phyloP scores from a whole-genome alignment of 1,140 invertebrate species.

The Bradynema listronoti region DNA sequence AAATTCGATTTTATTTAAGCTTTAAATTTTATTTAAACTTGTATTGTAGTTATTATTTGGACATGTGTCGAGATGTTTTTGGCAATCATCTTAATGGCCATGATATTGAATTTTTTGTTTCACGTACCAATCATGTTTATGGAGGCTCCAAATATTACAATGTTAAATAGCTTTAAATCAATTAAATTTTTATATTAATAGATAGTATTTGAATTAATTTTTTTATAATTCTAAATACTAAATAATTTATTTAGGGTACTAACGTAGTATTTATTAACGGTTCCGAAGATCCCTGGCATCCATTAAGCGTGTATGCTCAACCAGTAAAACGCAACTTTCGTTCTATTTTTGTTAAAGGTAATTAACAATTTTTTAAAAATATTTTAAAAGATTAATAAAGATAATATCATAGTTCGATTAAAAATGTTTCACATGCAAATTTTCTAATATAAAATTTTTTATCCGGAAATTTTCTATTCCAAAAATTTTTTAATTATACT shows the following conservation, averaged over 20 bases:
- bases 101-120: not conserved
- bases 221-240: not conserved
- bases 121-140: not conserved
- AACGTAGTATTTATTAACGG: conserved; percentile 11
- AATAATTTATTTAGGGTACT: not conserved
- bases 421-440: not conserved
- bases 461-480: not conserved
- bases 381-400: not conserved
- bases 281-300: conserved; percentile 7
- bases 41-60: not conserved
- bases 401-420: not conserved
- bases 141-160: not conserved
- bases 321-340: too few relatives aligned
- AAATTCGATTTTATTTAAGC: not conserved
- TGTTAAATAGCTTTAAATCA: not conserved
- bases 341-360: too few relatives aligned
- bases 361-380: not conserved
- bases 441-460: too few relatives aligned
- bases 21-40: not conserved
- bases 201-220: not conserved
- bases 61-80: not conserved
- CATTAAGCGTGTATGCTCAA: not conserved
- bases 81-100: not conserved
- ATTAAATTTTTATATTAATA: not conserved
- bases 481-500: not conserved